Evolutionary conservation across 2,888 invertebrate genomes (phyloP).

Genomic region (Pterostichus niger): DNA sequence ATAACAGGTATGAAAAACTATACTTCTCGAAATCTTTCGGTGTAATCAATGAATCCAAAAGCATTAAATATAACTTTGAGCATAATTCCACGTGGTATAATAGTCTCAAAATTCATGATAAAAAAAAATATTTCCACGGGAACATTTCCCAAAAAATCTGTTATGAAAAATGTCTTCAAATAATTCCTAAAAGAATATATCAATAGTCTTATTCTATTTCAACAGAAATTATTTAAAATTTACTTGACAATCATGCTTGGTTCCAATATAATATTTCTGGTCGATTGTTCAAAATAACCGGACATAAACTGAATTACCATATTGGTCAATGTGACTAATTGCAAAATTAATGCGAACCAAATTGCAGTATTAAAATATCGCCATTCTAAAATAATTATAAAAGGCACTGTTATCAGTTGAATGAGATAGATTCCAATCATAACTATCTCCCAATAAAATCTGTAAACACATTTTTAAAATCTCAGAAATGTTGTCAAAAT

Average conservation of each 20-base stretch:
- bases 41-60: slow-evolving; percentile 29
- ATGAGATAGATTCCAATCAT: slow-evolving; percentile 47
- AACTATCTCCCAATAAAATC: slow-evolving; percentile 59
- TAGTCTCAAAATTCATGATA: background rate
- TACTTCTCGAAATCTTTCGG: slow-evolving; percentile 43
- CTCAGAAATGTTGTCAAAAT: background rate
- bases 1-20: background rate
- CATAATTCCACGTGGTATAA: background rate
- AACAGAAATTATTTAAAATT: background rate
- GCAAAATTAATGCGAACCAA: background rate
- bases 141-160: slow-evolving; percentile 29
- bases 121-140: slow-evolving; percentile 19
- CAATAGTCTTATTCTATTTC: no score
- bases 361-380: background rate
- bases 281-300: slow-evolving; percentile 55
- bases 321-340: slow-evolving; percentile 10
- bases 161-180: slow-evolving; percentile 34
- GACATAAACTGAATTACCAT: slow-evolving; percentile 52
- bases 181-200: slow-evolving; percentile 34
- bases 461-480: slow-evolving; percentile 8
- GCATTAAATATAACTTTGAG: slow-evolving; percentile 26
- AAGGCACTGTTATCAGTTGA: background rate
- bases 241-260: slow-evolving; percentile 35
- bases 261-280: slow-evolving; percentile 40
- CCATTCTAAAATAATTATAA: background rate